These are phyloP conservation scores for Miniopterus natalensis DNA, from an alignment of 2,113 vertebrate genomes.

Conservation along the genomic window DNA sequence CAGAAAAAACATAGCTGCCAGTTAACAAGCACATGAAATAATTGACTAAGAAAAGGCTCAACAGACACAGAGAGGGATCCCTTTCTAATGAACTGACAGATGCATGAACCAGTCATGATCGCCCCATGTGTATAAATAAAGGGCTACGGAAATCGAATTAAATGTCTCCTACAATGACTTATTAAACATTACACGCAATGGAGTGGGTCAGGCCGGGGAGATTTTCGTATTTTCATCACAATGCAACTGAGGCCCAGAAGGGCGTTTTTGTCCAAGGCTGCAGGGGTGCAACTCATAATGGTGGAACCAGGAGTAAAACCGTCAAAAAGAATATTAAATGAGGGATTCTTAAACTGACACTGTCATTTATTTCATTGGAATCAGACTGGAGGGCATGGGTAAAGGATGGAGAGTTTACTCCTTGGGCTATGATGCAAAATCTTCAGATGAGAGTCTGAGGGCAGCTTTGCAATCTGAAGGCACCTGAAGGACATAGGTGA, in stretches of 20 bases:
- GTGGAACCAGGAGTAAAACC: not conserved
- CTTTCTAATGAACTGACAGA: not conserved
- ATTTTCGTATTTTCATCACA: not conserved
- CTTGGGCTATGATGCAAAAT: not conserved
- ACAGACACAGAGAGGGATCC: not conserved
- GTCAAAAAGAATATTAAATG: not conserved
- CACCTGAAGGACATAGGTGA: not conserved
- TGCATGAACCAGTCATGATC: not conserved
- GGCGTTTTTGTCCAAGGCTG: not conserved
- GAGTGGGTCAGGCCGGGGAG: not conserved
- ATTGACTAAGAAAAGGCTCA: not conserved
- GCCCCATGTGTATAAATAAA: not conserved
- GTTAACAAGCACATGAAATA: not conserved
- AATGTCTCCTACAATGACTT: not conserved
- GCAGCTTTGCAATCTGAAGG: not conserved
- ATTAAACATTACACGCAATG: not conserved
- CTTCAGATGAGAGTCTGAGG: not conserved
- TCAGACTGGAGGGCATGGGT: not conserved
- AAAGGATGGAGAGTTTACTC: not conserved
- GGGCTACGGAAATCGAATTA: not conserved
- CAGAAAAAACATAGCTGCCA: not conserved
- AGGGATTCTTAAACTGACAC: not conserved
- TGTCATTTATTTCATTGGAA: not conserved
- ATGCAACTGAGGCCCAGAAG: not conserved
- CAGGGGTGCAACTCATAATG: not conserved